Percentiles rank a stretch among this genome's conserved stretches.
These are phyloP conservation scores for Catalaphyllia jardinei DNA, from an alignment of 64 coral and sea anemone species.

Conservation along the genomic window DNA sequence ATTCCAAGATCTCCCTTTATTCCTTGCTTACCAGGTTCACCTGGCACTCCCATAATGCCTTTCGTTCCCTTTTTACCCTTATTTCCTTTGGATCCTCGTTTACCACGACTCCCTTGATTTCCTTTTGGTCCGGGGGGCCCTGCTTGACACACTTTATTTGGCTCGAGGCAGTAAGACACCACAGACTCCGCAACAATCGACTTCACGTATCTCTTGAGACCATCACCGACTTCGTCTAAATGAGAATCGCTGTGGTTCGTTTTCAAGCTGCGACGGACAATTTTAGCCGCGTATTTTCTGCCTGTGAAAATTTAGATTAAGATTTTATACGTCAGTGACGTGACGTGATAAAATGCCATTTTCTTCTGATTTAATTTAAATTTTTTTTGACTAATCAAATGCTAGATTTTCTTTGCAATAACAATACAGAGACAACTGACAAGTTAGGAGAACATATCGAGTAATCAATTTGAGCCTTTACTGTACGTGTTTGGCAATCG, in stretches of 20 bases:
- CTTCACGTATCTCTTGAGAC: neutral
- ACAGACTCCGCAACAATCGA: neutral
- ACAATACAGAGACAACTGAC: too few species aligned
- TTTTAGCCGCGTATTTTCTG: neutral
- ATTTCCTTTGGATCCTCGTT: constrained; percentile 5
- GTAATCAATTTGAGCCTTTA: too few species aligned
- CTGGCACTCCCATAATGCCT: constrained; percentile 34
- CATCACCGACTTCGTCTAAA: neutral
- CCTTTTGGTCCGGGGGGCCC: constrained; percentile 40
- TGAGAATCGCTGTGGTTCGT: neutral
- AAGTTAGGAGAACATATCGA: too few species aligned
- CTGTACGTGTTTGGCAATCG: too few species aligned
- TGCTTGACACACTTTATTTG: constrained; percentile 31
- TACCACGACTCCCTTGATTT: constrained; percentile 22
- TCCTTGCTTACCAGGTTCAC: constrained; percentile 47
- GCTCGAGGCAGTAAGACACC: constrained; percentile 10
- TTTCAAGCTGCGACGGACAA: neutral
- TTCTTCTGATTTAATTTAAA: too few species aligned
- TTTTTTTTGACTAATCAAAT: too few species aligned
- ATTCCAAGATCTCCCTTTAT: constrained; percentile 37
- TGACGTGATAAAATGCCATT: too few species aligned
- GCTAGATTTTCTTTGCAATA: too few species aligned
- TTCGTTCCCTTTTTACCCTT: constrained; percentile 20
- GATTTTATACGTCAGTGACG: neutral
- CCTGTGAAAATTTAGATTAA: neutral